These are phyloP conservation scores for Platycheirus rosarum DNA, from an alignment of 2,888 invertebrate genomes.

Conservation along the genomic window DNA sequence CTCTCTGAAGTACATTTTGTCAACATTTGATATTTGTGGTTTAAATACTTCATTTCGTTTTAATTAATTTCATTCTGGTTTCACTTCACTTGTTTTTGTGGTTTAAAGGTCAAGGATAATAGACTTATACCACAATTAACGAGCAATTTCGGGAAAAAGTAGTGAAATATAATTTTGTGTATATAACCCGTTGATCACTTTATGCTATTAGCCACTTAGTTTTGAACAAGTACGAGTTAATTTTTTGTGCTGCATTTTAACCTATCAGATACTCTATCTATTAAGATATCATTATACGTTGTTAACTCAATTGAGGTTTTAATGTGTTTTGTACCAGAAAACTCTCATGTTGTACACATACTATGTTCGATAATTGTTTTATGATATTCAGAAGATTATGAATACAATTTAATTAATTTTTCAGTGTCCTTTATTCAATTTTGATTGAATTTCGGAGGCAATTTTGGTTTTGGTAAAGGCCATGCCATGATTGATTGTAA, in stretches of 20 bases:
- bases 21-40: too few species aligned
- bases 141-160: neutral
- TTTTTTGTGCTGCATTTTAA: neutral
- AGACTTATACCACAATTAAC: neutral
- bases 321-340: too few species aligned
- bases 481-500: constrained; percentile 24
- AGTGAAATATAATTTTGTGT: constrained; percentile 41
- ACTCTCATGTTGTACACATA: neutral
- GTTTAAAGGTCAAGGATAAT: neutral
- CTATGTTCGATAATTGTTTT: constrained; percentile 9
- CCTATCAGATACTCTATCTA: neutral
- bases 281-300: neutral
- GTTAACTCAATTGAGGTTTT: too few species aligned
- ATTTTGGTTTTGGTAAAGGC: constrained; percentile 16
- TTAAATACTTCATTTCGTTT: too few species aligned
- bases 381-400: constrained; percentile 41
- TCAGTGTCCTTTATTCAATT: constrained; percentile 5
- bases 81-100: too few species aligned
- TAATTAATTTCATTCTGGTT: too few species aligned
- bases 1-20: too few species aligned
- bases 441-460: neutral
- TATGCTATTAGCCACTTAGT: constrained; percentile 33
- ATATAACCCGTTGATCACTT: constrained; percentile 55
- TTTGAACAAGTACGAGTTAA: constrained; percentile 7
- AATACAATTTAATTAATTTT: constrained; percentile 47